Conservation (phyloP, 2,113 vertebrate species). For the Pterocles burchelli region DNA sequence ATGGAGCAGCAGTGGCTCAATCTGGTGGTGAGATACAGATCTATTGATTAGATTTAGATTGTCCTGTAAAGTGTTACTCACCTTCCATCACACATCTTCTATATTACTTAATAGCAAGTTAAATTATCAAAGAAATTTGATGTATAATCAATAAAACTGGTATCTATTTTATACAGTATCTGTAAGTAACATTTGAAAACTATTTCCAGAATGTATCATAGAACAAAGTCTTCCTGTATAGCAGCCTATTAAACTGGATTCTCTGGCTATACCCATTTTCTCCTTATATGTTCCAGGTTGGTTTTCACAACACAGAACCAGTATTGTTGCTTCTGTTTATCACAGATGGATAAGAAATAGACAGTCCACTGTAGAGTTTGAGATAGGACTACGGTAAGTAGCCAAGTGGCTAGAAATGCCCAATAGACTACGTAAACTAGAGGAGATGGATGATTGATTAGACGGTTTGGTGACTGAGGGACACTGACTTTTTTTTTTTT, state of each 20-base stretch:
- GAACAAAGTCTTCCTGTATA: slow-evolving; percentile 69
- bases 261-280: slow-evolving; percentile 48
- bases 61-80: slow-evolving; percentile 50
- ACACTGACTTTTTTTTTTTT: not conserved
- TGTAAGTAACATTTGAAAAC: slow-evolving; percentile 65
- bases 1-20: slow-evolving; percentile 49
- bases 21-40: slow-evolving; percentile 46
- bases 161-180: slow-evolving; percentile 72
- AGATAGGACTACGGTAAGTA: not conserved
- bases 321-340: not conserved
- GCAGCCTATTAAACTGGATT: slow-evolving; percentile 64
- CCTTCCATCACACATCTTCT: slow-evolving; percentile 20
- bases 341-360: slow-evolving; percentile 4
- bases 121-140: slow-evolving; percentile 31
- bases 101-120: slow-evolving; percentile 53
- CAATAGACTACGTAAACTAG: not conserved
- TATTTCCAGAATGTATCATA: slow-evolving; percentile 69
- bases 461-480: not conserved
- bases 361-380: not conserved
- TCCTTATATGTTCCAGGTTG: not conserved
- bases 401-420: not conserved
- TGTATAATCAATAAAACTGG: slow-evolving; percentile 72
- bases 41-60: slow-evolving; percentile 46
- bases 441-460: not conserved
- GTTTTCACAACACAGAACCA: slow-evolving; percentile 8